Evolutionary conservation across 2,888 invertebrate genomes (phyloP).

Genomic region (Plusia festucae): DNA sequence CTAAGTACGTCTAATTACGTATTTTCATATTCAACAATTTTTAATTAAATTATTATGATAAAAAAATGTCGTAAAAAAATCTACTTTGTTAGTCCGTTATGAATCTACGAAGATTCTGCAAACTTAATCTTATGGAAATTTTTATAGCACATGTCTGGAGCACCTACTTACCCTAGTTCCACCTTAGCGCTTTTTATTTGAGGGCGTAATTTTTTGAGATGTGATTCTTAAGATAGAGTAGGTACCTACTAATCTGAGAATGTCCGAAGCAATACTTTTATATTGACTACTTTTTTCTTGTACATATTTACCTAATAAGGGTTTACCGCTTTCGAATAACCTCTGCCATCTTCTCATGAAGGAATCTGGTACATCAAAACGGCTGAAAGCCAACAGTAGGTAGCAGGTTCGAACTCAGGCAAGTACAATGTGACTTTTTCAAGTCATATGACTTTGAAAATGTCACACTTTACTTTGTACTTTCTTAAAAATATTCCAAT

Average conservation of each 20-base stretch:
- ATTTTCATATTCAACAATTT: background rate
- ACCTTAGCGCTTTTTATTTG: background rate
- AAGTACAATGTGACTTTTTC: too few relatives aligned
- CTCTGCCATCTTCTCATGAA: too few relatives aligned
- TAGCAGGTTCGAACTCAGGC: too few relatives aligned
- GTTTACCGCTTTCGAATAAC: too few relatives aligned
- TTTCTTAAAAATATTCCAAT: too few relatives aligned
- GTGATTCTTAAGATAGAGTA: background rate
- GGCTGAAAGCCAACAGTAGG: too few relatives aligned
- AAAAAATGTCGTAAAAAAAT: background rate
- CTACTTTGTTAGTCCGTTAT: slow-evolving; percentile 2
- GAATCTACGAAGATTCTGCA: slow-evolving; percentile 4
- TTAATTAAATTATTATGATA: slow-evolving; percentile 1
- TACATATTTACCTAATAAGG: too few relatives aligned
- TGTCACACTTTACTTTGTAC: too few relatives aligned
- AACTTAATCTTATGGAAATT: slow-evolving; percentile 4
- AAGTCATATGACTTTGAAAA: too few relatives aligned
- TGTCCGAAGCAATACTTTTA: too few relatives aligned
- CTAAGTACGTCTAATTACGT: background rate
- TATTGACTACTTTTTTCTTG: too few relatives aligned
- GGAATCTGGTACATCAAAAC: too few relatives aligned
- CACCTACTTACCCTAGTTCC: slow-evolving; percentile 1
- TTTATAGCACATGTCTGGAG: slow-evolving; percentile 4
- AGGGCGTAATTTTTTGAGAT: background rate
- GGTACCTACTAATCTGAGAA: background rate